Evolutionary conservation across 2,113 vertebrate species (phyloP).

Genomic region (Nannobrachium achirus): DNA sequence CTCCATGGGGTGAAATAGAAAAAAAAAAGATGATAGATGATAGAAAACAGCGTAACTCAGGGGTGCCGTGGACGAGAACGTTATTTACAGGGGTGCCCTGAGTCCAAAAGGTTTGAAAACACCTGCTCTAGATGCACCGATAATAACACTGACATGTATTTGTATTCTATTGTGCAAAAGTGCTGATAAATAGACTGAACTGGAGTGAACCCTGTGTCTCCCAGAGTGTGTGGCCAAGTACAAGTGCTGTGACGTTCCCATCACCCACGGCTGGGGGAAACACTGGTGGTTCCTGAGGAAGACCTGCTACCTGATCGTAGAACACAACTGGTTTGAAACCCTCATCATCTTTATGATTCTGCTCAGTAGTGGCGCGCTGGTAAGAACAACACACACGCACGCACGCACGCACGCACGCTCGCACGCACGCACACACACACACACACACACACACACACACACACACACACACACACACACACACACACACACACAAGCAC

Average conservation of each 20-base stretch:
- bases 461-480: too few species aligned
- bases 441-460: not conserved
- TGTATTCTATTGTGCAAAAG: too few species aligned
- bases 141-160: too few species aligned
- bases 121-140: not conserved
- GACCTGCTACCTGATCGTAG: constrained; percentile 97
- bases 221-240: constrained; percentile 93
- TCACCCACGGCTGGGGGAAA: constrained; percentile 93
- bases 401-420: constrained; percentile 26
- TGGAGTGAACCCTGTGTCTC: too few species aligned
- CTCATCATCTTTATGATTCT: constrained; percentile 99
- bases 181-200: too few species aligned
- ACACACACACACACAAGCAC: too few species aligned
- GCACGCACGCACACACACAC: constrained; percentile 9
- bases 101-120: too few species aligned
- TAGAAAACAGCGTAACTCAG: too few species aligned
- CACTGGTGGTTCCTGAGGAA: constrained; percentile 97
- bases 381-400: constrained; percentile 67
- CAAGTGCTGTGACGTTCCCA: constrained; percentile 92
- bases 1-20: too few species aligned
- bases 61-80: too few species aligned
- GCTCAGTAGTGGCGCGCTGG: constrained; percentile 96
- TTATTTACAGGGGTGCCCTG: too few species aligned
- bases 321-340: constrained; percentile 98
- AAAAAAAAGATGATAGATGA: too few species aligned